Evolutionary conservation across 2,888 invertebrate genomes (phyloP).

Genomic region (Eubasilissa splendida): DNA sequence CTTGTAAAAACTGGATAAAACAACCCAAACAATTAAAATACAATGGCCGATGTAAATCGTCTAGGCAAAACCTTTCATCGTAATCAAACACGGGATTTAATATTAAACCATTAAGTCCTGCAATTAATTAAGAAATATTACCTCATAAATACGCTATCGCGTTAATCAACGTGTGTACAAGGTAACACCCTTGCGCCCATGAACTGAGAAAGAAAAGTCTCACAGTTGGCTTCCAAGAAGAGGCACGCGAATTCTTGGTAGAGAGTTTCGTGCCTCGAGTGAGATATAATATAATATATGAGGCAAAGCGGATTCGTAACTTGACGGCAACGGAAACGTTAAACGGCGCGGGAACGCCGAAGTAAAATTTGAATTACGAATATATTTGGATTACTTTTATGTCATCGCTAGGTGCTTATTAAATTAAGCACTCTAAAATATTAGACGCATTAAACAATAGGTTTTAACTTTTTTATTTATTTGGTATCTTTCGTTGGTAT

Average conservation of each 20-base stretch:
- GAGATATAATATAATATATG: neutral
- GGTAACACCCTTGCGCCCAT: neutral
- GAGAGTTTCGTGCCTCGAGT: neutral
- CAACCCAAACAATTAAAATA: slow-evolving; percentile 24
- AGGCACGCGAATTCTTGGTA: slow-evolving; percentile 3
- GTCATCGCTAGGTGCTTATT: no score
- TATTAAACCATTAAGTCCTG: neutral
- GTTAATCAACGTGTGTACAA: slow-evolving; percentile 11
- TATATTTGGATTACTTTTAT: no score
- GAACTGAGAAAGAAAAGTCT: slow-evolving; percentile 16
- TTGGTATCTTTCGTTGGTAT: no score
- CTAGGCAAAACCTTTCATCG: slow-evolving; percentile 13
- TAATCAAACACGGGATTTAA: neutral
- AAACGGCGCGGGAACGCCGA: no score
- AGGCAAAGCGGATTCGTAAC: no score
- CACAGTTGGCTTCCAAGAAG: slow-evolving; percentile 27
- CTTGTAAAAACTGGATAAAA: neutral
- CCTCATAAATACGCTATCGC: slow-evolving; percentile 5
- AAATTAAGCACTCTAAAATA: no score
- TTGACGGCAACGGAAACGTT: no score
- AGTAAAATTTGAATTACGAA: no score
- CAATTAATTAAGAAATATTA: slow-evolving; percentile 16
- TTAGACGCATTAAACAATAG: no score
- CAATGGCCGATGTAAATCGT: slow-evolving; percentile 17
- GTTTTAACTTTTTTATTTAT: no score